phyloP scores from a whole-genome alignment of 2,113 vertebrate species.

The Microtus ochrogaster region DNA sequence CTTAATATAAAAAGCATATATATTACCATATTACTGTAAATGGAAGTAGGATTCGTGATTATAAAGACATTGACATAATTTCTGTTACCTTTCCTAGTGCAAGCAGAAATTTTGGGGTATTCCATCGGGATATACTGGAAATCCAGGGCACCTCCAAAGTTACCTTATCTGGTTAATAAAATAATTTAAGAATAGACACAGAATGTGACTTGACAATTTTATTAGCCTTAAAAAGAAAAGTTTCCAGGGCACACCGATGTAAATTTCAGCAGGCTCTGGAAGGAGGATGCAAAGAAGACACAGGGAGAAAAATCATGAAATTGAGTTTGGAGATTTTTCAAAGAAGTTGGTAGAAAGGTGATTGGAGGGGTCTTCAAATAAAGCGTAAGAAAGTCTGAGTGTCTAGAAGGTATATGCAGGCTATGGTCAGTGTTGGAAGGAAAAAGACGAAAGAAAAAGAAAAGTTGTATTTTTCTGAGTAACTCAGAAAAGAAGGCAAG shows the following conservation, averaged over 20 bases:
- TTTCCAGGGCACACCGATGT: not conserved
- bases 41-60: not conserved
- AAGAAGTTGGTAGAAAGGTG: not conserved
- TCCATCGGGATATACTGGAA: not conserved
- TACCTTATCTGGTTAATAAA: not conserved
- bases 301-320: not conserved
- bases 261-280: not conserved
- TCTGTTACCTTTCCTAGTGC: not conserved
- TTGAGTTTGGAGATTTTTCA: not conserved
- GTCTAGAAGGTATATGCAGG: not conserved
- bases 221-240: not conserved
- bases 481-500: not conserved
- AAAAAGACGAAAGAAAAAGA: not conserved
- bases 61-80: not conserved
- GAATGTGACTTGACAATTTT: not conserved
- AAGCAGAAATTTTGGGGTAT: not conserved
- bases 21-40: not conserved
- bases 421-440: not conserved
- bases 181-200: not conserved
- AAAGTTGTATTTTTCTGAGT: not conserved
- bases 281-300: not conserved
- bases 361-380: not conserved
- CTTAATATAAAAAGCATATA: not conserved
- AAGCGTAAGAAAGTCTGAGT: too few species aligned
- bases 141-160: too few species aligned